Evolutionary conservation across 2,888 invertebrate species (phyloP).

Genomic region (Archaeoteleia sp.): DNA sequence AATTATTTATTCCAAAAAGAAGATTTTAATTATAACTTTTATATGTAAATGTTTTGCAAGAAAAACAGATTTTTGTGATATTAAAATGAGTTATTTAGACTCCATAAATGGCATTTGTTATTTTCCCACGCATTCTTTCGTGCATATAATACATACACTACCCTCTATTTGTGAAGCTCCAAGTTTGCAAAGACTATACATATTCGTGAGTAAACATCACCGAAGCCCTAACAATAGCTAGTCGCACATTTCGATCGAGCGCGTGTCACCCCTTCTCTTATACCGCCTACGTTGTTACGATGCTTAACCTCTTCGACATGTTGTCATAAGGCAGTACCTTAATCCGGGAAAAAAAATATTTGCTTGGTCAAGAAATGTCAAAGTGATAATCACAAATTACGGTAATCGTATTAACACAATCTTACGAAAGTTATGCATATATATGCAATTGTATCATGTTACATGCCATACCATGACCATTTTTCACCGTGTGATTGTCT

Average conservation of each 20-base stretch:
- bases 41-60: too few species aligned
- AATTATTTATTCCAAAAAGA: too few species aligned
- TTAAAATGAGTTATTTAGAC: slow-evolving; percentile 1
- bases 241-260: slow-evolving; percentile 20
- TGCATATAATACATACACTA: background rate
- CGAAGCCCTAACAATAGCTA: slow-evolving; percentile 26
- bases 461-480: too few species aligned
- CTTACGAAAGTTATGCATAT: too few species aligned
- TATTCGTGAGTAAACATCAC: slow-evolving; percentile 11
- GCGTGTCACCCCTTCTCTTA: slow-evolving; percentile 20
- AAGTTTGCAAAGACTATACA: slow-evolving; percentile 18
- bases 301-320: slow-evolving; percentile 16
- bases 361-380: too few species aligned
- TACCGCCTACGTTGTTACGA: slow-evolving; percentile 12
- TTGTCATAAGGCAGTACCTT: slow-evolving; percentile 14
- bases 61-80: too few species aligned
- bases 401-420: too few species aligned
- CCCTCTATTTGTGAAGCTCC: background rate
- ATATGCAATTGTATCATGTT: too few species aligned
- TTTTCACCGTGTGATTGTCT: too few species aligned
- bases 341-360: too few species aligned
- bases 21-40: too few species aligned
- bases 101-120: slow-evolving; percentile 18
- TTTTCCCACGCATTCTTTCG: slow-evolving; percentile 15
- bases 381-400: too few species aligned